Conservation (phyloP, 2,113 vertebrate species). For the Neogobius melanostomus region DNA sequence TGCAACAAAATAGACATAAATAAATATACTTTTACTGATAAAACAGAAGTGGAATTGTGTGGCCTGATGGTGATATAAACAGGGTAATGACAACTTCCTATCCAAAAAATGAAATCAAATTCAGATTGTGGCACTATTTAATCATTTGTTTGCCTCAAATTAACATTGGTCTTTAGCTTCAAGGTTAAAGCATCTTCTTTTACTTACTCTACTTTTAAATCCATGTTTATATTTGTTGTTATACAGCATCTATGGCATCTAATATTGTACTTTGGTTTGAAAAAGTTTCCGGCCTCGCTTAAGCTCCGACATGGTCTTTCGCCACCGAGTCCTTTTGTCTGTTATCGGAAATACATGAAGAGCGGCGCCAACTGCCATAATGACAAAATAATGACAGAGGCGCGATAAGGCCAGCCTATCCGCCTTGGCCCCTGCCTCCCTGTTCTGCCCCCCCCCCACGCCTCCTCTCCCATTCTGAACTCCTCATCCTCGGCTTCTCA, state of each 20-base stretch:
- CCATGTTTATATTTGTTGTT: neutral
- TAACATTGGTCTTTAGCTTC: neutral
- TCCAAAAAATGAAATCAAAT: no score
- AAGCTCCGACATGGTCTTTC: constrained; percentile 45
- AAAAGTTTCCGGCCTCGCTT: constrained; percentile 40
- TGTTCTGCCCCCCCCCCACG: constrained; percentile 27
- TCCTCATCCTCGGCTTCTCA: constrained; percentile 44
- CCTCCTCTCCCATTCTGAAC: constrained; percentile 25
- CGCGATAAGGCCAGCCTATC: constrained; percentile 59
- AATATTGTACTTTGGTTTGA: constrained; percentile 11
- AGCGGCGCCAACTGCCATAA: constrained; percentile 64
- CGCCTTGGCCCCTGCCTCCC: constrained; percentile 47
- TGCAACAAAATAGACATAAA: no score
- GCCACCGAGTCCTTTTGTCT: constrained; percentile 51
- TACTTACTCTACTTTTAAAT: neutral
- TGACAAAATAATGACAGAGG: constrained; percentile 73
- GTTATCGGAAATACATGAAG: constrained; percentile 68
- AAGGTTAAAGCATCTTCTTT: neutral
- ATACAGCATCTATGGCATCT: constrained; percentile 13
- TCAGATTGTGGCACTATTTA: no score
- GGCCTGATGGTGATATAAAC: no score
- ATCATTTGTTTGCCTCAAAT: no score
- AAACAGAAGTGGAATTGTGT: no score
- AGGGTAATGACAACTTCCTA: no score
- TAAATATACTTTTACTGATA: no score